Evolutionary conservation across 2,113 vertebrate species (phyloP).

Genomic region (Nothoprocta pentlandii): DNA sequence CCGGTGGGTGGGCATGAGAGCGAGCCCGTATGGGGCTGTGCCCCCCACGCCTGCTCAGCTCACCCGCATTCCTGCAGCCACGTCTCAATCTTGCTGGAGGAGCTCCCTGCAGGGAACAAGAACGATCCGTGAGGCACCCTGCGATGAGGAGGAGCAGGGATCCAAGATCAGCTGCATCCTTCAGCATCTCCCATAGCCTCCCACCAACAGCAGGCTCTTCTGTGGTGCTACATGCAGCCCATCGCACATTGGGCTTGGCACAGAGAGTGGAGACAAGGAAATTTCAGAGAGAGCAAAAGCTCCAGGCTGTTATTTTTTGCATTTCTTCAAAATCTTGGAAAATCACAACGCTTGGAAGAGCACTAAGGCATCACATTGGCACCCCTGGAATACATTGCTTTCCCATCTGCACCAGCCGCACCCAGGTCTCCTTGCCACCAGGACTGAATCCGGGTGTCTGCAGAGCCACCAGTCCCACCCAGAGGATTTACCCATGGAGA

Average conservation of each 20-base stretch:
- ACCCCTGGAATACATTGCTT: no score
- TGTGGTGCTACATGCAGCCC: no score
- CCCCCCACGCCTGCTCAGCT: neutral
- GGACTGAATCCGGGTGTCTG: neutral
- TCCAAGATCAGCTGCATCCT: neutral
- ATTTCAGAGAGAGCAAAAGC: no score
- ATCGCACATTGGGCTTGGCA: neutral
- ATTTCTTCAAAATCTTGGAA: neutral
- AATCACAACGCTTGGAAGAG: neutral
- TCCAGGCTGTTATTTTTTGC: neutral
- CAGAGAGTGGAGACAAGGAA: no score
- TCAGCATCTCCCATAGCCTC: no score
- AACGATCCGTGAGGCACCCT: neutral
- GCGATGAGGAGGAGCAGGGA: neutral
- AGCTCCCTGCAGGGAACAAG: slow-evolving; percentile 74
- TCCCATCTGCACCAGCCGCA: neutral
- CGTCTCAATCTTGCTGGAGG: slow-evolving; percentile 79
- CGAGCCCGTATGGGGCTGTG: no score
- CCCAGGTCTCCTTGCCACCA: neutral
- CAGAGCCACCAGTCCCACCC: neutral
- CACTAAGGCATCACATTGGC: neutral
- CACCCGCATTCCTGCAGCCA: slow-evolving; percentile 84
- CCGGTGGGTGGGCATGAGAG: no score
- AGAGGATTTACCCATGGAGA: neutral
- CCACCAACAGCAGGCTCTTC: neutral